Evolutionary conservation across 2,113 vertebrate species (phyloP).

Genomic region (Salvator merianae): DNA sequence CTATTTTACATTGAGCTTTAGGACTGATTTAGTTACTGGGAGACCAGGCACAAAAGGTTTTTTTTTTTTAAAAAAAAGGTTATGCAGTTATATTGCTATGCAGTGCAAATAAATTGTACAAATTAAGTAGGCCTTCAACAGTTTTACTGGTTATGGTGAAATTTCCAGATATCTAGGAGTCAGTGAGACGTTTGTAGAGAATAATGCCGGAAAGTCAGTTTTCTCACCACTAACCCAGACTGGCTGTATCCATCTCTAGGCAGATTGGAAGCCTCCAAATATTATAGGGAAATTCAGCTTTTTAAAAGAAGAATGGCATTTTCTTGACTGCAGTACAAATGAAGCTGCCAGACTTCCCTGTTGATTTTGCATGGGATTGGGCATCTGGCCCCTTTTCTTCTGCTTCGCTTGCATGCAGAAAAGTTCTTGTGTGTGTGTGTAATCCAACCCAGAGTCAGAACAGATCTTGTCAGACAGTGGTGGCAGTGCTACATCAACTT

Average conservation of each 20-base stretch:
- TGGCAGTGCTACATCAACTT: too few relatives aligned
- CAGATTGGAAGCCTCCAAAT: not conserved
- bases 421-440: too few relatives aligned
- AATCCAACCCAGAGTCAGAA: too few relatives aligned
- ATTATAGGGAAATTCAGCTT: too few relatives aligned
- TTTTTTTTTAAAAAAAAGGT: too few relatives aligned
- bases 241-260: not conserved
- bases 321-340: too few relatives aligned
- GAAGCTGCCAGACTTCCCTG: too few relatives aligned
- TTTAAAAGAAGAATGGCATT: too few relatives aligned
- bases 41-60: not conserved
- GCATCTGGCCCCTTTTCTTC: too few relatives aligned
- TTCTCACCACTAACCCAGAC: not conserved
- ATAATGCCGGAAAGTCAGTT: not conserved
- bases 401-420: too few relatives aligned
- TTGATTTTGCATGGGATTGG: too few relatives aligned
- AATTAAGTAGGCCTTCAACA: not conserved
- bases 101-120: fast-evolving
- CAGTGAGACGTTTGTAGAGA: not conserved
- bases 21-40: slow-evolving; percentile 14
- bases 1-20: fast-evolving
- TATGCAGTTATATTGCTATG: fast-evolving
- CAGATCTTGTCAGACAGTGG: too few relatives aligned
- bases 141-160: not conserved
- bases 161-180: not conserved